These are phyloP conservation scores for Neosalanx taihuensis DNA, from an alignment of 2,797 vertebrate genomes.

Conservation along the genomic window DNA sequence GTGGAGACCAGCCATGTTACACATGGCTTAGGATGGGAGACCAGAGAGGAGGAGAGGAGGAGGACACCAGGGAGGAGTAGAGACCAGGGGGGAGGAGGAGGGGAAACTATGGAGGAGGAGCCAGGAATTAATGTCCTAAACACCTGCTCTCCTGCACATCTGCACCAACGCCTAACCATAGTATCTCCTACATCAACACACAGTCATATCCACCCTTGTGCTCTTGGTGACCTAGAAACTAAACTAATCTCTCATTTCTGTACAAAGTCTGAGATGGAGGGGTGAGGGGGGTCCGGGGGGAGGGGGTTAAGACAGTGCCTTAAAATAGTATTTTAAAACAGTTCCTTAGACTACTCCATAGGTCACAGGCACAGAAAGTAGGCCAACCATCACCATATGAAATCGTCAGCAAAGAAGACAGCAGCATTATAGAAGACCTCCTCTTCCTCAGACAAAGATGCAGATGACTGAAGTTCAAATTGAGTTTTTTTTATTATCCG, in stretches of 20 bases:
- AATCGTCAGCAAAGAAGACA: conserved; percentile 26
- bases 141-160: no score
- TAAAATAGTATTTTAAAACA: conserved; percentile 59
- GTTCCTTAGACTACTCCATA: conserved; percentile 52
- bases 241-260: conserved; percentile 14
- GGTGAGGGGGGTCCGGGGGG: conserved; percentile 22
- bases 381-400: conserved; percentile 51
- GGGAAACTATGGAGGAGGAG: no score
- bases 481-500: no score
- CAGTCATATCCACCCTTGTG: no score
- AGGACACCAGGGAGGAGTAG: no score
- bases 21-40: conserved; percentile 32
- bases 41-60: no score
- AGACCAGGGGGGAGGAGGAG: no score
- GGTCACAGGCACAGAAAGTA: conserved; percentile 60
- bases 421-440: conserved; percentile 37
- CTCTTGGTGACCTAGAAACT: conserved; percentile 38
- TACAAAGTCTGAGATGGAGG: conserved; percentile 29
- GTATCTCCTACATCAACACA: no score
- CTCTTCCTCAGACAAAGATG: conserved; percentile 30
- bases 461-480: neutral
- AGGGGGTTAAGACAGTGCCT: conserved; percentile 26
- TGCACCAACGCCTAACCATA: no score
- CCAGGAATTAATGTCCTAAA: no score
- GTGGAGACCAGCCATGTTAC: conserved; percentile 46